Percentiles rank a stretch among this genome's conserved stretches.
phyloP scores from a whole-genome alignment of 64 coral and sea anemone species.

The Acropora tenuis region DNA sequence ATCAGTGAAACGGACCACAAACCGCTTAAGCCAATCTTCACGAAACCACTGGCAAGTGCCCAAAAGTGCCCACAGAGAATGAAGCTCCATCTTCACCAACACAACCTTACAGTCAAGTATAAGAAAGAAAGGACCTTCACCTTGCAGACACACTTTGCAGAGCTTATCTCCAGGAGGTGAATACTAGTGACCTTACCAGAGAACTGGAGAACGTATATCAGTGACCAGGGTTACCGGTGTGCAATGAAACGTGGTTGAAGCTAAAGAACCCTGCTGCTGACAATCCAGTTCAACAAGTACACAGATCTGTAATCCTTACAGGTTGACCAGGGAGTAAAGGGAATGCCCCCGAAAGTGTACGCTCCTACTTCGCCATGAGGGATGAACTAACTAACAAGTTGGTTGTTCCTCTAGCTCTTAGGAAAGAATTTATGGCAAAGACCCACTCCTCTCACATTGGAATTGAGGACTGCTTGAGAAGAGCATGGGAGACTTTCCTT shows the following conservation, averaged over 20 bases:
- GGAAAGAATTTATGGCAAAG: conserved; percentile 48
- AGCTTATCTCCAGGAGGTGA: neutral
- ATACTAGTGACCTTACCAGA: neutral
- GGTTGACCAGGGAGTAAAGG: conserved; percentile 1
- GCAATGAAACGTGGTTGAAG: neutral
- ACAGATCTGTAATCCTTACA: neutral
- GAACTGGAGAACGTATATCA: neutral
- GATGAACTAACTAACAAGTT: conserved; percentile 19
- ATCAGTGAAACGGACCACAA: too few relatives aligned
- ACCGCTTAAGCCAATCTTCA: neutral
- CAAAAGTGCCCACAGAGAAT: neutral
- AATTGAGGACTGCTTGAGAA: conserved; percentile 1
- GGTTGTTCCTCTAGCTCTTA: conserved; percentile 27
- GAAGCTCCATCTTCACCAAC: neutral
- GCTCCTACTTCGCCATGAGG: neutral
- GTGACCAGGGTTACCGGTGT: neutral
- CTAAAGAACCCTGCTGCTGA: conserved; percentile 17
- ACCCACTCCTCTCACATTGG: conserved; percentile 34
- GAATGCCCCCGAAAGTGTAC: neutral
- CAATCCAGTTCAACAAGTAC: conserved; percentile 9
- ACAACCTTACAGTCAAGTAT: neutral
- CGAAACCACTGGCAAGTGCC: neutral
- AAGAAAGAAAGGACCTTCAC: neutral
- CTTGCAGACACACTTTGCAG: neutral
- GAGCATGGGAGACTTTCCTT: conserved; percentile 41